These are phyloP conservation scores for Amitus sp. DNA, from an alignment of 2,888 invertebrate species.

Conservation along the genomic window DNA sequence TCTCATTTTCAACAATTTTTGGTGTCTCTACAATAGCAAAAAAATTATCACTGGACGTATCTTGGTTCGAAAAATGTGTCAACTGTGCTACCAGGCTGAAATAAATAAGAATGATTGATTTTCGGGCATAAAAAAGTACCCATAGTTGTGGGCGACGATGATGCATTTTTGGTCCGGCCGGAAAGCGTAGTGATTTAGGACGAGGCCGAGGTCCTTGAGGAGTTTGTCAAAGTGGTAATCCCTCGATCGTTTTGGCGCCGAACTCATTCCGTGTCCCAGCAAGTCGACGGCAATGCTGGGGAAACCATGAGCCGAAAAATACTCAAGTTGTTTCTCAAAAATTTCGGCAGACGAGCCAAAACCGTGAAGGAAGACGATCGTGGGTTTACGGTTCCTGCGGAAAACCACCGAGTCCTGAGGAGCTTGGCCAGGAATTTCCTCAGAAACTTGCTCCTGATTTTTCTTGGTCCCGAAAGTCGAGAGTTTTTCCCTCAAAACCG, in stretches of 20 bases:
- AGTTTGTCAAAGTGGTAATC: constrained; percentile 73
- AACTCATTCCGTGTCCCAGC: constrained; percentile 75
- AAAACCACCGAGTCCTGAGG: constrained; percentile 44
- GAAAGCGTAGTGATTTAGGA: constrained; percentile 73
- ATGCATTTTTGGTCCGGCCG: constrained; percentile 69
- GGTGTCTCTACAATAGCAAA: too few relatives aligned
- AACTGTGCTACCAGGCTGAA: too few relatives aligned
- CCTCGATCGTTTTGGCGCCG: constrained; percentile 68
- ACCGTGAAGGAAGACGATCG: constrained; percentile 74
- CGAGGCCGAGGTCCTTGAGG: constrained; percentile 69
- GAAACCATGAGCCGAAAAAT: constrained; percentile 70
- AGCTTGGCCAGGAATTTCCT: constrained; percentile 14
- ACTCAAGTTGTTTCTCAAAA: constrained; percentile 71
- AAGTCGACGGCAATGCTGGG: constrained; percentile 75
- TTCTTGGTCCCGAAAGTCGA: constrained; percentile 36
- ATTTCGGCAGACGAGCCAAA: constrained; percentile 74
- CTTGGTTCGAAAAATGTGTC: too few relatives aligned
- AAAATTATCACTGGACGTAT: too few relatives aligned
- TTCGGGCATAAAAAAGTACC: too few relatives aligned
- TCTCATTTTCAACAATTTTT: too few relatives aligned
- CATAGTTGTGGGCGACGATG: constrained; percentile 76
- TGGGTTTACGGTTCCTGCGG: constrained; percentile 64
- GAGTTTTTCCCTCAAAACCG: constrained; percentile 48
- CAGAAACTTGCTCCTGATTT: constrained; percentile 25
- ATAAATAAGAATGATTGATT: too few relatives aligned